These are phyloP conservation scores for Noctua comes DNA, from an alignment of 2,888 invertebrate genomes.

Conservation along the genomic window DNA sequence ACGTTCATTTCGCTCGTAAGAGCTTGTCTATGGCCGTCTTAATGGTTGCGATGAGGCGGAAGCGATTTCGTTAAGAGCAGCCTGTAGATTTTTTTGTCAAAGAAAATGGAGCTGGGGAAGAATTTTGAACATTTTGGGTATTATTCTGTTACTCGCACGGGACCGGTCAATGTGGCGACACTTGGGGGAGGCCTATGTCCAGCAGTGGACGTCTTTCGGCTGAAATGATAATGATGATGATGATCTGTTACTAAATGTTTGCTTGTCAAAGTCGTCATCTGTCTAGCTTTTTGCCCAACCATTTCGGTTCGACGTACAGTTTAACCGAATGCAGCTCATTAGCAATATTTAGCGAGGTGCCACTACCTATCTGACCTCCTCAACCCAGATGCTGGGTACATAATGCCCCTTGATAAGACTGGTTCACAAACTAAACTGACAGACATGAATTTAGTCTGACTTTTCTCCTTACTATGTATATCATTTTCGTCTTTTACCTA, in stretches of 20 bases:
- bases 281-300: not conserved
- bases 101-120: not conserved
- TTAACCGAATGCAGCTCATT: not conserved
- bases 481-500: not conserved
- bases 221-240: too few species aligned
- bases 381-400: not conserved
- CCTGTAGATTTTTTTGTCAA: constrained; percentile 21
- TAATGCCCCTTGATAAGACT: not conserved
- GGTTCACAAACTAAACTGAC: not conserved
- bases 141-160: too few species aligned
- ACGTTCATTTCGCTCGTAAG: constrained; percentile 80
- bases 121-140: too few species aligned
- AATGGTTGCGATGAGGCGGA: constrained; percentile 53
- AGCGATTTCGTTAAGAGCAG: constrained; percentile 44
- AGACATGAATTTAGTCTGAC: not conserved
- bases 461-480: not conserved
- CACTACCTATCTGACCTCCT: not conserved
- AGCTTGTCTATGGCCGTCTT: constrained; percentile 64
- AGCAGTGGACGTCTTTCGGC: too few species aligned
- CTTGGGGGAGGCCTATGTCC: too few species aligned
- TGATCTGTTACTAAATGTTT: too few species aligned
- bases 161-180: too few species aligned
- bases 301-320: not conserved
- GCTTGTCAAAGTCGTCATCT: not conserved
- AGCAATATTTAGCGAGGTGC: not conserved